Conservation (phyloP, 2,113 vertebrate species). For the Pachypanchax playfairii region DNA sequence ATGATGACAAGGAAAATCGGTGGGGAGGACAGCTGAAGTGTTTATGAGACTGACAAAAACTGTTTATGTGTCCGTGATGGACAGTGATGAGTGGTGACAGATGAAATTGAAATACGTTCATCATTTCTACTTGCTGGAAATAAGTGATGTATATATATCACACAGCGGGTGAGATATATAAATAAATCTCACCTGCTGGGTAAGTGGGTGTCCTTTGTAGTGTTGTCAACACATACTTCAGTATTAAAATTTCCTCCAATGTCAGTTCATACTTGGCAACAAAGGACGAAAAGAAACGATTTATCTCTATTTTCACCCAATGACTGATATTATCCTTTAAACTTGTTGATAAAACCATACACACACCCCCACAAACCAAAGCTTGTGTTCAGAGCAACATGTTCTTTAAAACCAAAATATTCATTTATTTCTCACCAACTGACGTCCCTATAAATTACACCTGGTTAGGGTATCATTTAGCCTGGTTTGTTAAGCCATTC, state of each 20-base stretch:
- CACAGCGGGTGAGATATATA: slow-evolving; percentile 6
- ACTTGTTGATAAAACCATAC: slow-evolving; percentile 81
- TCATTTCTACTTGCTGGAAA: slow-evolving; percentile 38
- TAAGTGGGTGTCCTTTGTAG: background rate
- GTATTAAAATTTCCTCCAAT: slow-evolving; percentile 2
- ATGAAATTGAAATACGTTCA: slow-evolving; percentile 47
- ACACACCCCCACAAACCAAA: slow-evolving; percentile 65
- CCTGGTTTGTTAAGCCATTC: slow-evolving; percentile 67
- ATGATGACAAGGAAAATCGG: slow-evolving; percentile 66
- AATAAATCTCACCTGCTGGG: slow-evolving; percentile 26
- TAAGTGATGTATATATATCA: slow-evolving; percentile 7
- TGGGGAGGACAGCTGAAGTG: slow-evolving; percentile 56
- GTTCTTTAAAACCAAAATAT: slow-evolving; percentile 56
- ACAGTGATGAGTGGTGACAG: slow-evolving; percentile 48
- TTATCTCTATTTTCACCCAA: slow-evolving; percentile 38
- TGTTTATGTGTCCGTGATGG: slow-evolving; percentile 62
- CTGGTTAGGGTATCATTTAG: slow-evolving; percentile 78
- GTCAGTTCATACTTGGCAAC: slow-evolving; percentile 6
- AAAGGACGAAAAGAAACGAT: slow-evolving; percentile 22
- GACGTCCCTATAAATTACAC: slow-evolving; percentile 75
- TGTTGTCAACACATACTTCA: background rate
- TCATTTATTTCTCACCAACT: slow-evolving; percentile 70
- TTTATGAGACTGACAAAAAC: slow-evolving; percentile 65
- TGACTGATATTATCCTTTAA: slow-evolving; percentile 73
- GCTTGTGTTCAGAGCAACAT: slow-evolving; percentile 21